Percentiles rank a stretch among this genome's conserved stretches.
Conservation (phyloP, 2,888 invertebrate species). For the Cataglyphis altisquamis region DNA sequence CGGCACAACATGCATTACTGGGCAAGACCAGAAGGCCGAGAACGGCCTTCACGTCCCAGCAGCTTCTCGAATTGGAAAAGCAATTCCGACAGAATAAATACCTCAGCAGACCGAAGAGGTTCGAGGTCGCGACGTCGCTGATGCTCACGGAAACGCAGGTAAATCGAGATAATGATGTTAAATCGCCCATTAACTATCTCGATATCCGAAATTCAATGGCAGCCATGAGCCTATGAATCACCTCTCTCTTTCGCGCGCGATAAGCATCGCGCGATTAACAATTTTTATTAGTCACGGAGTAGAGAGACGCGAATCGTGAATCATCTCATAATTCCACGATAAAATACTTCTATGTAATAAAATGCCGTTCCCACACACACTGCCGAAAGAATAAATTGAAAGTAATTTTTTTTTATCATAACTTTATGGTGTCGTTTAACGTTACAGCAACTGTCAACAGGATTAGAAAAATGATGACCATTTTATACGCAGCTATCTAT, state of each 20-base stretch:
- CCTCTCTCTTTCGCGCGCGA: slow-evolving; percentile 16
- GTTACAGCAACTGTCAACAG: neutral
- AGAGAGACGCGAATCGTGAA: slow-evolving; percentile 20
- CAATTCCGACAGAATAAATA: slow-evolving; percentile 99
- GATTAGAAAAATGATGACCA: neutral
- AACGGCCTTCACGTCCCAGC: slow-evolving; percentile 99
- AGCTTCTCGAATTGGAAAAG: slow-evolving; percentile 98
- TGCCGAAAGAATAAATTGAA: neutral
- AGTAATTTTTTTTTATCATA: neutral
- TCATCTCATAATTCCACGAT: slow-evolving; percentile 12
- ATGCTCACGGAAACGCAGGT: slow-evolving; percentile 99
- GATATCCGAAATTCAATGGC: slow-evolving; percentile 41
- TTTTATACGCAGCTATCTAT: neutral
- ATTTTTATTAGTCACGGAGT: slow-evolving; percentile 44
- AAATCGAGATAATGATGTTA: slow-evolving; percentile 72
- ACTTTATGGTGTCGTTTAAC: neutral
- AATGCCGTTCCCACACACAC: neutral
- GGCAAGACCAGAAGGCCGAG: slow-evolving; percentile 97
- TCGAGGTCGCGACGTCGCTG: slow-evolving; percentile 98
- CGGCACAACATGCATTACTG: slow-evolving; percentile 92
- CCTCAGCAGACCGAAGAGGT: slow-evolving; percentile 98
- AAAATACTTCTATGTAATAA: slow-evolving; percentile 17
- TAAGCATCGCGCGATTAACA: slow-evolving; percentile 38
- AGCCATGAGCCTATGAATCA: slow-evolving; percentile 21
- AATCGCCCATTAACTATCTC: slow-evolving; percentile 25